These are phyloP conservation scores for Saccostrea cuccullata DNA, from an alignment of 1,140 invertebrate genomes.

Conservation along the genomic window DNA sequence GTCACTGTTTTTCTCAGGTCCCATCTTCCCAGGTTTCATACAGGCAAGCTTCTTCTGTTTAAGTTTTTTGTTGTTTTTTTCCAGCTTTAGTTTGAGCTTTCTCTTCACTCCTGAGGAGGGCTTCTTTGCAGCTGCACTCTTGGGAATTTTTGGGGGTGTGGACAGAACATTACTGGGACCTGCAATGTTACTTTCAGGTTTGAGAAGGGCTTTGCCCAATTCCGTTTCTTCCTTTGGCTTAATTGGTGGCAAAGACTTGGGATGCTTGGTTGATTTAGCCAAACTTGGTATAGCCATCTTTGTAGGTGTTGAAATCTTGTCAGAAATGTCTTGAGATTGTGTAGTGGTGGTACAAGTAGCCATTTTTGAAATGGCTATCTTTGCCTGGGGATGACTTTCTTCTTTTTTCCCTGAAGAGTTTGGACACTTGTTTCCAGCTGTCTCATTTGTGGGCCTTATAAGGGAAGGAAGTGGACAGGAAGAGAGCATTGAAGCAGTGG, in stretches of 20 bases:
- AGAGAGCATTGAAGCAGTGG: background rate
- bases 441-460: background rate
- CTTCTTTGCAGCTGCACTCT: background rate
- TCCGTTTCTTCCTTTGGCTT: background rate
- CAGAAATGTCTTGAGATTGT: background rate
- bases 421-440: background rate
- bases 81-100: background rate
- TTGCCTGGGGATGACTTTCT: background rate
- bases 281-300: slow-evolving; percentile 1
- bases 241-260: background rate
- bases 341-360: background rate
- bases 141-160: background rate
- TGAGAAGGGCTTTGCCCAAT: background rate
- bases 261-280: background rate
- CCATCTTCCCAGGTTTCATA: background rate
- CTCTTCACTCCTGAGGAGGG: background rate
- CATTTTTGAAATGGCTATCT: background rate
- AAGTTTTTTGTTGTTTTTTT: background rate
- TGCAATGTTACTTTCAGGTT: background rate
- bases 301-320: background rate
- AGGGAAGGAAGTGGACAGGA: background rate
- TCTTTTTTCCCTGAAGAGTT: background rate
- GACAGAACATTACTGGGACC: background rate
- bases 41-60: background rate
- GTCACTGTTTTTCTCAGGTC: background rate